Evolutionary conservation across 2,888 invertebrate species (phyloP), one percentile per base, ranked within the genome.

Genomic region (Cephus runcator): DNA sequence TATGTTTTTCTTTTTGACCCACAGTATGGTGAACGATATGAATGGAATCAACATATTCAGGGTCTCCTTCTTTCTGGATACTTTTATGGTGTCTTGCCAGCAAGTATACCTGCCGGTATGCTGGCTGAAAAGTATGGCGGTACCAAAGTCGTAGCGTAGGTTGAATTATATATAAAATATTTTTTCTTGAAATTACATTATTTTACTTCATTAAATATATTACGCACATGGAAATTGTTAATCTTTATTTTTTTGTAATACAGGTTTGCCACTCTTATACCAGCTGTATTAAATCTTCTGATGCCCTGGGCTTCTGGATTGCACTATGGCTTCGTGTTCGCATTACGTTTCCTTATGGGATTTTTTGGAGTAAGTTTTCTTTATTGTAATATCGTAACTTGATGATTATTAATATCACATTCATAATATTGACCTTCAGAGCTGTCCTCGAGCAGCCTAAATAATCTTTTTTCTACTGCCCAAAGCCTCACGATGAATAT

Each of bases 81-180:
- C 77, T 91, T 91, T 79, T 87, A 87, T 76, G 91, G 91, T 31
- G 88, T 88, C 6, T 76, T 91, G 11, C 89, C 90, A 23, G 88
- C 87, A 4, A 91, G 91, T 78, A 79, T 91, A 69, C 91, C 91
- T 3, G 87, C 88, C 11, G 91, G 91, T 30, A 81, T 89, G 69
- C 78, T 91, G 34, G 91, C 91, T 23, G 91, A 91, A 75, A 90
- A 88, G 83, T 91, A 89, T 56, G 91, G 91, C 11, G 91, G 91
- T 34, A 84, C 91, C 4, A 88, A 83, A 86, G 90, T 91, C 31
- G 91, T 91, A 12, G 90, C 90, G 91, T 91, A 81, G 88, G 89
- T 88, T 79, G 15, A 36, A 73, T 33, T 30, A 69, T n/a, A n/a
- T 23, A 33, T 34, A 34, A 71, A 15, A 15, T 35, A 11, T 23